Evolutionary conservation across 2,888 invertebrate genomes (phyloP).

Genomic region (Zeuzera pyrina): DNA sequence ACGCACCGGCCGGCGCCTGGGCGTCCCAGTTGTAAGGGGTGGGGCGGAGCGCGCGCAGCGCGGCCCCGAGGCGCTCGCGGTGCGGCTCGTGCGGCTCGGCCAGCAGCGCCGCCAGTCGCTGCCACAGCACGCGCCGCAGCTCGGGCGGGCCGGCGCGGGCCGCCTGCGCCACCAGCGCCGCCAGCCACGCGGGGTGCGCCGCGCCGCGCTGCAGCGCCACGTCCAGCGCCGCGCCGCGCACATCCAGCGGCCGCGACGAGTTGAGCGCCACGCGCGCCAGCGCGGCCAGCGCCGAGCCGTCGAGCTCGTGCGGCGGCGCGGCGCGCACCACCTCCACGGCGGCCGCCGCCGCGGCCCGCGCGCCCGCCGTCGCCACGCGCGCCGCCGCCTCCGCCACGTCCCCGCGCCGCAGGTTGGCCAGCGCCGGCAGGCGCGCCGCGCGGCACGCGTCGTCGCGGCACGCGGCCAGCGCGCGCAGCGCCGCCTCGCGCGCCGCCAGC

Average conservation of each 20-base stretch:
- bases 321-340: conserved; percentile 40
- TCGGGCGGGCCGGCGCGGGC: conserved; percentile 24
- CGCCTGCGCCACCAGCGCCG: conserved; percentile 14
- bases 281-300: conserved; percentile 14
- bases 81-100: conserved; percentile 10
- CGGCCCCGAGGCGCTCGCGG: conserved; percentile 8
- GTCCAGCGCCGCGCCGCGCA: conserved; percentile 25
- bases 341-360: conserved; percentile 14
- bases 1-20: conserved; percentile 23
- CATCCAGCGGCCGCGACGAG: conserved; percentile 19
- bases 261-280: conserved; percentile 19
- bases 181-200: conserved; percentile 10
- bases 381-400: conserved; percentile 12
- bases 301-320: conserved; percentile 18
- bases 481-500: conserved; percentile 7
- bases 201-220: conserved; percentile 12
- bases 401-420: conserved; percentile 36
- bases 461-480: conserved; percentile 13
- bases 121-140: conserved; percentile 33
- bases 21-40: conserved; percentile 26
- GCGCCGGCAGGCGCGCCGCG: conserved; percentile 27
- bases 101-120: conserved; percentile 17
- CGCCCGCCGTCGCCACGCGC: conserved; percentile 17
- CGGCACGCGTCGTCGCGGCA: conserved; percentile 21
- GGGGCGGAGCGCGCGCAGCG: conserved; percentile 21